These are phyloP conservation scores for Halcyon leucocephala DNA, from an alignment of 2,797 vertebrate species.

Conservation along the genomic window DNA sequence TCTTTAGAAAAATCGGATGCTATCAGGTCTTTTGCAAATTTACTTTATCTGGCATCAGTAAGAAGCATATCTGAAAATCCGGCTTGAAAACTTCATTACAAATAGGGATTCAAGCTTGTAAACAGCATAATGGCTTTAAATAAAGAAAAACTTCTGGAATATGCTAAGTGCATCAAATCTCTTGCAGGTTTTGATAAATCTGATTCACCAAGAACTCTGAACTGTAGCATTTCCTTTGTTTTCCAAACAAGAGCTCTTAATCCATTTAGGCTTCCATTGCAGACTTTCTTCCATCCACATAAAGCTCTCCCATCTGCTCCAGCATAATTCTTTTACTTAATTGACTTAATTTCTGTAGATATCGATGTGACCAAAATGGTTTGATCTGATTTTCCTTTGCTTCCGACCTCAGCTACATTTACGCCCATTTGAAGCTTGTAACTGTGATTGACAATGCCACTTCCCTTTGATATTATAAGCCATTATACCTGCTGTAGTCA, in stretches of 20 bases:
- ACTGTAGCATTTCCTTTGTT: background rate
- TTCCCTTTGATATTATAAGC: background rate
- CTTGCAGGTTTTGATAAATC: background rate
- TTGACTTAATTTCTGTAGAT: constrained; percentile 2
- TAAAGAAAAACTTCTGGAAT: background rate
- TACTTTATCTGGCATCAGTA: background rate
- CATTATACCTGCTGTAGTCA: background rate
- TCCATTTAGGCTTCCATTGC: background rate
- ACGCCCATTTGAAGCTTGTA: background rate
- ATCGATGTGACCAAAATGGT: background rate
- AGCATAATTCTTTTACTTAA: background rate
- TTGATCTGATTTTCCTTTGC: background rate
- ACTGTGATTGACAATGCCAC: background rate
- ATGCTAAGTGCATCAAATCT: background rate
- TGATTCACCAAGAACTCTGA: background rate
- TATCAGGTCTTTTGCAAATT: background rate
- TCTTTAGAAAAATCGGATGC: background rate
- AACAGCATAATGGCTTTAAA: background rate
- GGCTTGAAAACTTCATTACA: background rate
- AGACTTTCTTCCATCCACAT: background rate
- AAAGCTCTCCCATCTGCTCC: background rate
- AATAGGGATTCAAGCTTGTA: background rate
- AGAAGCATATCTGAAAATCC: background rate
- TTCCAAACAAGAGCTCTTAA: background rate
- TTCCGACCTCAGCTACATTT: background rate